phyloP scores from a whole-genome alignment of 2,888 invertebrate genomes.

The Platycnemis pennipes region DNA sequence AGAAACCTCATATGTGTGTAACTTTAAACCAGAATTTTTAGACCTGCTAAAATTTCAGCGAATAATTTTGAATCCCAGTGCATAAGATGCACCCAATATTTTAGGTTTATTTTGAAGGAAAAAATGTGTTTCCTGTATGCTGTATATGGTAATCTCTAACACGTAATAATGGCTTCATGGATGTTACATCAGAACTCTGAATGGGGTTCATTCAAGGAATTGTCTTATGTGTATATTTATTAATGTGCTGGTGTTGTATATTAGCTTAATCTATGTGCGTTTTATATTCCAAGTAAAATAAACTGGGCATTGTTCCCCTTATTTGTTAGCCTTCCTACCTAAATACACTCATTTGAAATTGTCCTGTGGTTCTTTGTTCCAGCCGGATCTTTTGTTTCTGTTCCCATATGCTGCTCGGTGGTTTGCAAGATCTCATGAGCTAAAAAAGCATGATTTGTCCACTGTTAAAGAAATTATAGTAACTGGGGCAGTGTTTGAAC shows the following conservation, averaged over 20 bases:
- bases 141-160: too few relatives aligned
- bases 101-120: too few relatives aligned
- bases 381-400: constrained; percentile 4
- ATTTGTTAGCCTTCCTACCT: neutral
- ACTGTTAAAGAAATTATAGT: neutral
- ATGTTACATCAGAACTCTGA: too few relatives aligned
- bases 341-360: neutral
- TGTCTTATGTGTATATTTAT: neutral
- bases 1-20: too few relatives aligned
- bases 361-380: neutral
- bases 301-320: neutral
- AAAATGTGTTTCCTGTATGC: too few relatives aligned
- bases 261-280: neutral
- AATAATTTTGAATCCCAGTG: too few relatives aligned
- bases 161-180: too few relatives aligned
- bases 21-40: too few relatives aligned
- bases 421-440: neutral
- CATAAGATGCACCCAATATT: too few relatives aligned
- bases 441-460: neutral
- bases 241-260: too few relatives aligned
- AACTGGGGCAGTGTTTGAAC: constrained; percentile 6
- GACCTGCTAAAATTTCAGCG: too few relatives aligned
- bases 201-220: too few relatives aligned
- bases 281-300: neutral
- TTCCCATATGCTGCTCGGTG: constrained; percentile 17